A percentile compares a stretch with the other conserved stretches of the same genome.
Evolutionary conservation across 2,888 invertebrate species (phyloP).

Genomic region (Cheilosia vernalis): DNA sequence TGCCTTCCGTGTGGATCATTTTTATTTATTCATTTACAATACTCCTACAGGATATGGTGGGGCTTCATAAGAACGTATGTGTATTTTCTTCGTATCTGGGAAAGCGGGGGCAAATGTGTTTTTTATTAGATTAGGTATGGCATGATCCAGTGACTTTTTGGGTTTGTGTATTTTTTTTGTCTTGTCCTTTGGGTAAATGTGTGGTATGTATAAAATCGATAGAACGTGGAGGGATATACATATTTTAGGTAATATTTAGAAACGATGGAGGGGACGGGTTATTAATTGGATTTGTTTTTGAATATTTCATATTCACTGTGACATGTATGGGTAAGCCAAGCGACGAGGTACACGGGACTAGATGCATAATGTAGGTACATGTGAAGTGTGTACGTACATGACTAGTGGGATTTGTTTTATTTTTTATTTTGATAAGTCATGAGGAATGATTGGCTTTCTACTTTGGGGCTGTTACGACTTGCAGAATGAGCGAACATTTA

Average conservation of each 20-base stretch:
- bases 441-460: no score
- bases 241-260: constrained; percentile 20
- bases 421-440: no score
- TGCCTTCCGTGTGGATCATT: constrained; percentile 54
- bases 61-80: neutral
- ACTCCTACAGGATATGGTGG: no score
- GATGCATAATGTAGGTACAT: neutral
- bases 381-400: neutral
- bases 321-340: neutral
- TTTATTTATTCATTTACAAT: constrained; percentile 56
- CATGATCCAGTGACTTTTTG: constrained; percentile 23
- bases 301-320: constrained; percentile 19
- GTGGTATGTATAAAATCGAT: constrained; percentile 31
- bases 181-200: constrained; percentile 27
- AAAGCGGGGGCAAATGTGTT: constrained; percentile 50
- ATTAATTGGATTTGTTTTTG: constrained; percentile 59
- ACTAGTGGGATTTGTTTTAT: no score
- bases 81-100: constrained; percentile 26
- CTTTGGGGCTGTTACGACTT: no score
- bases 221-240: constrained; percentile 14
- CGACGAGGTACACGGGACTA: neutral
- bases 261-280: constrained; percentile 1
- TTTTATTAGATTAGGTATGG: constrained; percentile 63
- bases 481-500: no score
- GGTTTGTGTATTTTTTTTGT: constrained; percentile 6